Conservation (phyloP, 2,113 vertebrate genomes). For the Poicephalus meyeri region DNA sequence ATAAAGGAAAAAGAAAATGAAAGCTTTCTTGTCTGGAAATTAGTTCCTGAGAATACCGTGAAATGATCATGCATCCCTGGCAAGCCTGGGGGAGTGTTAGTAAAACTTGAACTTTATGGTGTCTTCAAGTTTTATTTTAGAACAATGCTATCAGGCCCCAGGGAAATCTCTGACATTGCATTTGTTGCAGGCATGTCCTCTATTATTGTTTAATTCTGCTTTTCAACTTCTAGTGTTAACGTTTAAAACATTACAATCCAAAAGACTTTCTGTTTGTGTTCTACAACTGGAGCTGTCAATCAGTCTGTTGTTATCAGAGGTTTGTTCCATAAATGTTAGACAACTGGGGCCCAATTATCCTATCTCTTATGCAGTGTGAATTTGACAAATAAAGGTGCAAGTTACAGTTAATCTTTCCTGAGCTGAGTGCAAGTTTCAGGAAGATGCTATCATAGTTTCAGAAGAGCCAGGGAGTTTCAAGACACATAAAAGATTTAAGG, state of each 20-base stretch:
- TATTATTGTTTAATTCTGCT: slow-evolving; percentile 45
- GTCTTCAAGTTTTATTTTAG: slow-evolving; percentile 10
- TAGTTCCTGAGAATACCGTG: background rate
- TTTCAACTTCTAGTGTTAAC: background rate
- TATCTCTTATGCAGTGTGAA: slow-evolving; percentile 25
- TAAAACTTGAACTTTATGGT: background rate
- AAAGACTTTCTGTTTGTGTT: slow-evolving; percentile 54
- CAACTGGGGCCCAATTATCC: slow-evolving; percentile 54
- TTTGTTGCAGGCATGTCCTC: slow-evolving; percentile 14
- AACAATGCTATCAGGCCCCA: background rate
- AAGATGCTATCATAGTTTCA: background rate
- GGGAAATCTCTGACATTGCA: background rate
- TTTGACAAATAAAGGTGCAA: slow-evolving; percentile 63
- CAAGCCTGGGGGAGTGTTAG: background rate
- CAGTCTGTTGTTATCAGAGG: slow-evolving; percentile 40
- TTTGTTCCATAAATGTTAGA: slow-evolving; percentile 47
- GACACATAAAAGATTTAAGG: background rate
- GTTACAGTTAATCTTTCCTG: slow-evolving; percentile 23
- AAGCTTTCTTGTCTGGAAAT: background rate
- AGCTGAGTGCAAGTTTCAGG: background rate
- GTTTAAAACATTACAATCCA: slow-evolving; percentile 15
- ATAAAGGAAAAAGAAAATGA: background rate
- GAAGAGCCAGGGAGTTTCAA: background rate
- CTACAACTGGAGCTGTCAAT: slow-evolving; percentile 47
- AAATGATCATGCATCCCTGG: background rate